Conservation (phyloP, 2,113 vertebrate species). For the Seriola rivoliana region DNA sequence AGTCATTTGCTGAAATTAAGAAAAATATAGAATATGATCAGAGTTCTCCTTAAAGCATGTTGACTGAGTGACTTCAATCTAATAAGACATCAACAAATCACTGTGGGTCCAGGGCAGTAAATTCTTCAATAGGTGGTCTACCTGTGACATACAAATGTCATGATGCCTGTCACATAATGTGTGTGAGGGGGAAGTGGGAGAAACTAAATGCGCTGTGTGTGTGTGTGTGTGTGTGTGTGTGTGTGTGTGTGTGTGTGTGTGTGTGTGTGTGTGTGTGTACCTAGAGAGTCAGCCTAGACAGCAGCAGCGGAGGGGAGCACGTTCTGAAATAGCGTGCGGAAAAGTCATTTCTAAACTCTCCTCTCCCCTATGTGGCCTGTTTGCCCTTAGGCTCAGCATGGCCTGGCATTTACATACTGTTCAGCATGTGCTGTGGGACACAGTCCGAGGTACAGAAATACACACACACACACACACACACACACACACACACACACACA, state of each 20-base stretch:
- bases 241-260: conserved; percentile 24
- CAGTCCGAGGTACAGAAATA: conserved; percentile 32
- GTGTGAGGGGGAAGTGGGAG: neutral
- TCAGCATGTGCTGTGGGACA: conserved; percentile 45
- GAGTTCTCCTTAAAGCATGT: too few species aligned
- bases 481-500: conserved; percentile 9
- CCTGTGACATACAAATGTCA: conserved; percentile 50
- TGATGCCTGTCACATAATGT: conserved; percentile 32
- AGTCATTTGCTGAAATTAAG: too few species aligned
- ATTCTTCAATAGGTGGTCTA: neutral
- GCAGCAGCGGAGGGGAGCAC: conserved; percentile 15
- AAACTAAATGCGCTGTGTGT: neutral
- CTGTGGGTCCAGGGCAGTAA: neutral
- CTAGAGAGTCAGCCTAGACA: conserved; percentile 15
- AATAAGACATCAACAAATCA: conserved; percentile 27
- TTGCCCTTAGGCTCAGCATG: conserved; percentile 54
- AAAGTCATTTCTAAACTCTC: conserved; percentile 63
- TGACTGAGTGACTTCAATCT: neutral
- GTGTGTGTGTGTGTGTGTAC: conserved; percentile 26
- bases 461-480: conserved; percentile 33
- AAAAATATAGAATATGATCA: too few species aligned
- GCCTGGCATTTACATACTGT: conserved; percentile 68
- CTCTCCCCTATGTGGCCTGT: conserved; percentile 52
- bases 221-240: conserved; percentile 20
- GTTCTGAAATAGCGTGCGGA: conserved; percentile 55